Evolutionary conservation across 1,140 invertebrate genomes (phyloP), one percentile per base, ranked within the genome.

Genomic region (Diorhabda carinulata): DNA sequence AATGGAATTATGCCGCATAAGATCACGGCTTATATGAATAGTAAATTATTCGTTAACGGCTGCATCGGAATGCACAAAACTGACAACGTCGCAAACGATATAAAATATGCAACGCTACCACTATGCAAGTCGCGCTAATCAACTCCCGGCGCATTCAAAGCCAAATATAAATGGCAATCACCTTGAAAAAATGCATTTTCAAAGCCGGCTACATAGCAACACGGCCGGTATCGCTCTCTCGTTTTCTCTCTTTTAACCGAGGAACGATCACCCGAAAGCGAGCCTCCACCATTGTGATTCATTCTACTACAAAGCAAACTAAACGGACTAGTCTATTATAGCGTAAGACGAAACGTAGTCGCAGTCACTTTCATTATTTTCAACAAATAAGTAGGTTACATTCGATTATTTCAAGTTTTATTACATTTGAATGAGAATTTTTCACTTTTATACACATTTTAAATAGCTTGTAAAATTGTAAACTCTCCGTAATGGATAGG

Each of bases 151-250:
- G 47, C 4, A 52, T 52, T 62, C 61, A 41, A 43, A 25, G 63
- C 63, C 63, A 64, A 64, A 64, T 64, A 64, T 64, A 64, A 64
- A 64, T 64, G 63, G 52, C 63, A 64, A 64, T 64, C 44, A 57
- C 63, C 63, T 64, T 64, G 63, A 64, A 64, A 64, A 64, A 64
- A 25, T 64, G 45, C 63, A 64, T 25, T 64, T 44, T 45, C 63
- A 25, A 56, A 52, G 47, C 47, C 47, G 47, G 47, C 47, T 52
- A 52, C 47, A n/a, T 52, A 52, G 47, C 47, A 52, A 52, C 47
- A 52, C n/a, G 47, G 47, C 47, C 25, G n/a, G 47, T 8, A 52
- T 52, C 47, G 6, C 6, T 52, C 47, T 6, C n/a, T 52, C 47
- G 6, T n/a, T 52, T 9, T 52, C 47, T 52, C 47, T 52, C 47